These are phyloP conservation scores for Ceraclea dissimilis DNA, from an alignment of 2,888 invertebrate species.

Conservation along the genomic window DNA sequence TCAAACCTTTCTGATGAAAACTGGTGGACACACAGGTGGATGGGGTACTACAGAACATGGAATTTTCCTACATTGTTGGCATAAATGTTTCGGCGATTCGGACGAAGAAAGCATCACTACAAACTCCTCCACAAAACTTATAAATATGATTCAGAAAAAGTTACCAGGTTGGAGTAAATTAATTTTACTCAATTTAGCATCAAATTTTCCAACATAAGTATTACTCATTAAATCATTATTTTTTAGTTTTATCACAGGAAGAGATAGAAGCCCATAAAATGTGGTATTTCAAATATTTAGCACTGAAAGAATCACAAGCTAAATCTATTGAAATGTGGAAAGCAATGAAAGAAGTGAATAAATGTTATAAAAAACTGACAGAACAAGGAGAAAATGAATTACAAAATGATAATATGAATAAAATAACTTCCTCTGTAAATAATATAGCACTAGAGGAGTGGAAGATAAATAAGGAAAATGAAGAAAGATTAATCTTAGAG, in stretches of 20 bases:
- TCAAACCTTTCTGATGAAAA: slow-evolving; percentile 45
- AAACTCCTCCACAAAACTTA: neutral
- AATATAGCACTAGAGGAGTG: neutral
- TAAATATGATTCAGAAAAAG: slow-evolving; percentile 2
- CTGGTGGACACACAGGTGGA: slow-evolving; percentile 47
- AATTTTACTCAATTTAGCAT: neutral
- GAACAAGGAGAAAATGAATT: neutral
- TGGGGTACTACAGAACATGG: slow-evolving; percentile 52
- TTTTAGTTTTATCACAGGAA: slow-evolving; percentile 22
- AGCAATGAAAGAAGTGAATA: slow-evolving; percentile 19
- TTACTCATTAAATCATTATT: neutral
- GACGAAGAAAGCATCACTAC: neutral
- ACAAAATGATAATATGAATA: neutral
- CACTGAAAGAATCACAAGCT: slow-evolving; percentile 36
- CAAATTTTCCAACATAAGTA: neutral
- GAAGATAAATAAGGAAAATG: neutral
- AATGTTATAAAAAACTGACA: slow-evolving; percentile 11
- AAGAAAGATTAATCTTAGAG: neutral
- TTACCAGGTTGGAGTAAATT: slow-evolving; percentile 9
- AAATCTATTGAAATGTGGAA: slow-evolving; percentile 39
- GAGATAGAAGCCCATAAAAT: slow-evolving; percentile 34
- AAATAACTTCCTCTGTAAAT: neutral
- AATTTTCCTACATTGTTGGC: slow-evolving; percentile 39
- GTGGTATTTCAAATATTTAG: slow-evolving; percentile 38
- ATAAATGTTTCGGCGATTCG: slow-evolving; percentile 3